A percentile compares a stretch with the other conserved stretches of the same genome.
These are phyloP conservation scores for Molossus alvarezi DNA, from an alignment of 2,797 vertebrate species.

Conservation along the genomic window DNA sequence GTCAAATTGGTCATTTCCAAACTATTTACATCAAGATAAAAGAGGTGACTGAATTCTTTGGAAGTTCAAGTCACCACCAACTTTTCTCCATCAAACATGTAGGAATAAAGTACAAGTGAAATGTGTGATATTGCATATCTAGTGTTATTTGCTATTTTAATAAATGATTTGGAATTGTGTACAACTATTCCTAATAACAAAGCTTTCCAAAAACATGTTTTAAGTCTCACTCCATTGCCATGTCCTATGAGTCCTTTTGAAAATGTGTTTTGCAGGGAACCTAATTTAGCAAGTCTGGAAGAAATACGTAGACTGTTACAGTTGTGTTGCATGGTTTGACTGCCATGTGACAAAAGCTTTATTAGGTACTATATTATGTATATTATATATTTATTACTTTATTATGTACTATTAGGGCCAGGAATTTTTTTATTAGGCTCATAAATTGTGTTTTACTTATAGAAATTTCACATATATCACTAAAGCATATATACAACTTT, in stretches of 20 bases:
- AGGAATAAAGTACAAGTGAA: not conserved
- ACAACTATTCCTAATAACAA: not conserved
- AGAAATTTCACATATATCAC: not conserved
- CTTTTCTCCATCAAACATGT: not conserved
- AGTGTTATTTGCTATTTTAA: not conserved
- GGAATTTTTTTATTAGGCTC: constrained; percentile 14
- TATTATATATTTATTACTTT: not conserved
- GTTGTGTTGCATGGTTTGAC: not conserved
- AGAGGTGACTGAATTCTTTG: constrained; percentile 35
- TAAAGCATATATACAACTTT: not conserved
- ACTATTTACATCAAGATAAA: constrained; percentile 59
- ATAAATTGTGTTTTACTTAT: not conserved
- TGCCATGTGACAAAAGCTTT: not conserved
- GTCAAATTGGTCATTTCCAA: constrained; percentile 64
- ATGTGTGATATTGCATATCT: not conserved
- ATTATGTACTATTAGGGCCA: not conserved
- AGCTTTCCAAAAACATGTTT: not conserved
- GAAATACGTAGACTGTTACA: not conserved
- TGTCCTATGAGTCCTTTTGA: not conserved
- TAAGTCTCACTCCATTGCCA: not conserved
- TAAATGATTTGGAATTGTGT: not conserved
- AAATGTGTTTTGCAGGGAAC: not conserved
- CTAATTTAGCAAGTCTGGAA: not conserved
- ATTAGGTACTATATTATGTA: not conserved
- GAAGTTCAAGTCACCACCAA: constrained; percentile 19